These are phyloP conservation scores for Luscinia megarhynchos DNA, from an alignment of 2,797 vertebrate genomes.

Conservation along the genomic window DNA sequence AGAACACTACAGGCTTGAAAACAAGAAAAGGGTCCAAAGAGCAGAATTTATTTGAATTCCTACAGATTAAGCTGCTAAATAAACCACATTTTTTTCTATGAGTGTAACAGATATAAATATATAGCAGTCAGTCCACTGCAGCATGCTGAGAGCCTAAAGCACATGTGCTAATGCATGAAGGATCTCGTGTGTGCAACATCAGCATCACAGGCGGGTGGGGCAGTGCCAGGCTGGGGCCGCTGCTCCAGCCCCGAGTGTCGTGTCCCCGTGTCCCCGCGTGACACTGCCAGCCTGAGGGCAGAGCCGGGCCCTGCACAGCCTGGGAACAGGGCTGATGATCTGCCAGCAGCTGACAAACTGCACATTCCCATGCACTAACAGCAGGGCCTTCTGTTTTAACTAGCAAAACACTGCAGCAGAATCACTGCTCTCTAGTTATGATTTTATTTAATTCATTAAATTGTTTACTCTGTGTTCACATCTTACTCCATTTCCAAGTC, in stretches of 20 bases:
- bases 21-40: neutral
- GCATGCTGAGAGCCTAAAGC: conserved; percentile 16
- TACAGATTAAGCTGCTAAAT: neutral
- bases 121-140: neutral
- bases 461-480: neutral
- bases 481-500: conserved; percentile 1
- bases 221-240: neutral
- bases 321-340: neutral
- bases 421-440: neutral
- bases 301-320: neutral
- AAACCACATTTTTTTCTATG: neutral
- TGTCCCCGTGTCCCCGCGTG: neutral
- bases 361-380: neutral
- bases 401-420: neutral
- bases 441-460: neutral
- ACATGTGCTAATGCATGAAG: neutral
- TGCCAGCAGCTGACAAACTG: neutral
- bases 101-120: neutral
- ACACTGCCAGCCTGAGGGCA: neutral
- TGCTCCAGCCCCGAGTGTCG: neutral
- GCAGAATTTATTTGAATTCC: neutral
- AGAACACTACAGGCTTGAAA: neutral
- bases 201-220: accelerated
- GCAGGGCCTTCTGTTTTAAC: neutral
- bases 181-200: neutral